Percentiles rank a stretch among this genome's conserved stretches.
Evolutionary conservation across 2,113 vertebrate species (phyloP).

Genomic region (Pomatostomus ruficeps): DNA sequence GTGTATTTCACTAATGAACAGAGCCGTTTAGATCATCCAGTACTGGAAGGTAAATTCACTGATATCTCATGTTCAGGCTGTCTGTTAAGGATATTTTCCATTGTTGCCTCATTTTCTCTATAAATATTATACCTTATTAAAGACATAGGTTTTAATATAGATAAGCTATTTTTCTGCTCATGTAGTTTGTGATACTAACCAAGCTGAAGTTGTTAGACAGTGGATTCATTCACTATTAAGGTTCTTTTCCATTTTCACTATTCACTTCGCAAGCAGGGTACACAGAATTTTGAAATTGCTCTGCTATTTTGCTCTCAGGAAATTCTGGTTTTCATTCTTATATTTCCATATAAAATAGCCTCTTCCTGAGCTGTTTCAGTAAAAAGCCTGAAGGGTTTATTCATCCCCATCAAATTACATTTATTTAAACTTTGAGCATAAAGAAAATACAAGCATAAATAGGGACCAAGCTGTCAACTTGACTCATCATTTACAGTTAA

Average conservation of each 20-base stretch:
- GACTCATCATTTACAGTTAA: conserved; percentile 40
- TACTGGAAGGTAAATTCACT: neutral
- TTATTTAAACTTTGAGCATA: conserved; percentile 56
- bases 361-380: neutral
- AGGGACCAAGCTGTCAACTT: conserved; percentile 46
- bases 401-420: conserved; percentile 59
- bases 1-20: neutral
- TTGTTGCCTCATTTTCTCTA: neutral
- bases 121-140: neutral
- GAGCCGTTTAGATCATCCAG: neutral
- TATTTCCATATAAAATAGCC: conserved; percentile 26
- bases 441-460: conserved; percentile 58
- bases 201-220: neutral
- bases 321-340: neutral
- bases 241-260: neutral
- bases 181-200: neutral
- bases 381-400: conserved; percentile 37
- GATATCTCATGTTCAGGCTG: neutral
- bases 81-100: neutral
- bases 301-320: conserved; percentile 2
- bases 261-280: neutral
- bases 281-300: neutral
- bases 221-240: neutral
- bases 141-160: neutral
- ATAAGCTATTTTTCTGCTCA: neutral